phyloP scores from a whole-genome alignment of 1,140 invertebrate species.

The Aporrectodea caliginosa region DNA sequence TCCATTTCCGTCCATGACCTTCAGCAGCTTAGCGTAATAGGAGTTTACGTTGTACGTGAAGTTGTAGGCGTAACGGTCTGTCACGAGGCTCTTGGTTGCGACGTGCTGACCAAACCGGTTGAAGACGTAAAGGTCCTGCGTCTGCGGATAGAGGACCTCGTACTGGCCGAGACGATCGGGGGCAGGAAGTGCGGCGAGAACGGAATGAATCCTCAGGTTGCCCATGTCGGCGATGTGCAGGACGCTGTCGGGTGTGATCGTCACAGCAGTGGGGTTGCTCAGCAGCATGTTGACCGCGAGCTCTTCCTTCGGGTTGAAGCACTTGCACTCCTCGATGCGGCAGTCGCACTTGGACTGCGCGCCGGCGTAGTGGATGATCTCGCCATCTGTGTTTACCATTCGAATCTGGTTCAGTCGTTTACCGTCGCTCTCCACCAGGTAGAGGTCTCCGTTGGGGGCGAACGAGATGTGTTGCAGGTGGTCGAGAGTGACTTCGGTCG shows the following conservation, averaged over 20 bases:
- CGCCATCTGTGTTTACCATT: constrained; percentile 85
- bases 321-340: constrained; percentile 71
- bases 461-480: constrained; percentile 91
- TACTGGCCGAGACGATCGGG: constrained; percentile 86
- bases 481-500: constrained; percentile 74
- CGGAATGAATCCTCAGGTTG: constrained; percentile 76
- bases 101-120: constrained; percentile 93
- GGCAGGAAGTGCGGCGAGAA: constrained; percentile 82
- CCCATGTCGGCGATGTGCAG: constrained; percentile 84
- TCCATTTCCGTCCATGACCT: constrained; percentile 85
- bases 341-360: constrained; percentile 92
- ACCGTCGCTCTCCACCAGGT: constrained; percentile 87
- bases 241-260: constrained; percentile 82
- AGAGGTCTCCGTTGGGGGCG: constrained; percentile 85
- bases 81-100: constrained; percentile 85
- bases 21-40: constrained; percentile 87
- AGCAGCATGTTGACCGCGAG: constrained; percentile 88
- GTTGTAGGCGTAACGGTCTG: constrained; percentile 81
- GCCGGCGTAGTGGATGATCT: constrained; percentile 85
- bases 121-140: constrained; percentile 90
- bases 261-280: constrained; percentile 82
- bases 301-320: constrained; percentile 75
- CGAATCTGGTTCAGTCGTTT: constrained; percentile 80
- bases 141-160: constrained; percentile 82
- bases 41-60: constrained; percentile 96